Evolutionary conservation across 2,797 vertebrate species (phyloP), one percentile per base, ranked within the genome.

Genomic region (Myotis daubentonii): DNA sequence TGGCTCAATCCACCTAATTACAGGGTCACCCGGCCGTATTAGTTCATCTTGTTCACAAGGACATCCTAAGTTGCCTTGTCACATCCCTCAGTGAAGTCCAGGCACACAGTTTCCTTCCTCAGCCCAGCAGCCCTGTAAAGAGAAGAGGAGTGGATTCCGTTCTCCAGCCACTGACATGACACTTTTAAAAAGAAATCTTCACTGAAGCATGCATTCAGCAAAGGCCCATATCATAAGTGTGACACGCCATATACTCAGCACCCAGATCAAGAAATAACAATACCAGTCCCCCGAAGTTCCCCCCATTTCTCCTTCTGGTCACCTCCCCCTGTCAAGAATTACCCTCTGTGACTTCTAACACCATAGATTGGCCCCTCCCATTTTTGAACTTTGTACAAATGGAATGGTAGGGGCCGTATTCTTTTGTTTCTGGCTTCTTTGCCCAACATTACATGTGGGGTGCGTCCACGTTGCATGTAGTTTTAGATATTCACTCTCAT

Each of bases 31-130:
- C 51, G 36, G 70, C 81, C 25, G 6, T 79, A 75, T 82, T 57
- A 78, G 95, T 78, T 79, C 70, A 25, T 86, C 81, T 89, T 84
- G 72, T 93, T 97, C 90, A 94, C 95, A 93, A 95, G 93, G 78
- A 94, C 72, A 68, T 85, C 62, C 3, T 60, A 76, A 75, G 88
- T 62, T 51, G 36, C n/a, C 70, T 51, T 80, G 92, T 94, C 89
- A 92, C 33, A 25, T 30, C 75, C 68, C 51, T 51, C 65, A 25
- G 72, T 68, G 23, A 92, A 23, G 66, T 55, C 62, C 38, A 81
- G 93, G 51, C 12, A 30, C 10, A n/a, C 25, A 1, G 33, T 38
- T 95, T 93, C 55, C 51, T 66, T 53, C 78, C 88, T 78, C 87
- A 49, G 57, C n/a, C 71, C 60, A 65, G 55, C 79, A 41, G 13